A percentile compares a stretch with the other conserved stretches of the same genome.
phyloP scores from a whole-genome alignment of 2,113 vertebrate species.

The Antennarius striatus region DNA sequence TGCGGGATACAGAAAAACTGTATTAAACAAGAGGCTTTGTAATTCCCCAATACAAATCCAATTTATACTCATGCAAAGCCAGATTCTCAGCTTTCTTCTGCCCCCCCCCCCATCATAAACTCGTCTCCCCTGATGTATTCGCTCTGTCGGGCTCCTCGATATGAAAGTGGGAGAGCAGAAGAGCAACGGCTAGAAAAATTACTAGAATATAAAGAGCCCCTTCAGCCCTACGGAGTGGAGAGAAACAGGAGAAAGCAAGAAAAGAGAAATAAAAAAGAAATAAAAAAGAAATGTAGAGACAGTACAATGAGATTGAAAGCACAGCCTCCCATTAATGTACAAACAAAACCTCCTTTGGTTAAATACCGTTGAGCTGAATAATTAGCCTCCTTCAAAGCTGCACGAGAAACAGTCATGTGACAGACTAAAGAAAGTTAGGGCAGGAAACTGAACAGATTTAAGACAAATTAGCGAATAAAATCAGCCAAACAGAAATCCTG shows the following conservation, averaged over 20 bases:
- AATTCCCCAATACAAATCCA: neutral
- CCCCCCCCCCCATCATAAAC: slow-evolving; percentile 25
- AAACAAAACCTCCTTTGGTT: slow-evolving; percentile 1
- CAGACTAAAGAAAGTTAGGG: slow-evolving; percentile 25
- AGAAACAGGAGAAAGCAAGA: neutral
- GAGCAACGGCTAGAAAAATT: slow-evolving; percentile 24
- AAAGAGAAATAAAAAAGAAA: neutral
- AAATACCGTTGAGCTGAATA: slow-evolving; percentile 21
- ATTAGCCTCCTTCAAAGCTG: slow-evolving; percentile 11
- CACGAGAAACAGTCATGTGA: neutral
- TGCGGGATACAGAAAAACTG: too few relatives aligned
- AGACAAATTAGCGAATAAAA: slow-evolving; percentile 11
- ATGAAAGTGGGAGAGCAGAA: slow-evolving; percentile 8
- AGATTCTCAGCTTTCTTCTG: slow-evolving; percentile 11
- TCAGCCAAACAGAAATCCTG: slow-evolving; percentile 36
- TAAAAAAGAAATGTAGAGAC: neutral
- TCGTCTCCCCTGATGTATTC: slow-evolving; percentile 19
- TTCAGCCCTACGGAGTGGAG: slow-evolving; percentile 2
- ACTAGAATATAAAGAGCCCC: neutral
- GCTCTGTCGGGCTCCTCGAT: slow-evolving; percentile 2
- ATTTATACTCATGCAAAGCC: neutral
- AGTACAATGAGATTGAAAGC: neutral
- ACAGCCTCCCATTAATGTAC: neutral
- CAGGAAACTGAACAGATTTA: slow-evolving; percentile 21
- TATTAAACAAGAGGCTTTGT: too few relatives aligned